Evolutionary conservation across 2,888 invertebrate species (phyloP).

Genomic region (Cynaeus angustus): DNA sequence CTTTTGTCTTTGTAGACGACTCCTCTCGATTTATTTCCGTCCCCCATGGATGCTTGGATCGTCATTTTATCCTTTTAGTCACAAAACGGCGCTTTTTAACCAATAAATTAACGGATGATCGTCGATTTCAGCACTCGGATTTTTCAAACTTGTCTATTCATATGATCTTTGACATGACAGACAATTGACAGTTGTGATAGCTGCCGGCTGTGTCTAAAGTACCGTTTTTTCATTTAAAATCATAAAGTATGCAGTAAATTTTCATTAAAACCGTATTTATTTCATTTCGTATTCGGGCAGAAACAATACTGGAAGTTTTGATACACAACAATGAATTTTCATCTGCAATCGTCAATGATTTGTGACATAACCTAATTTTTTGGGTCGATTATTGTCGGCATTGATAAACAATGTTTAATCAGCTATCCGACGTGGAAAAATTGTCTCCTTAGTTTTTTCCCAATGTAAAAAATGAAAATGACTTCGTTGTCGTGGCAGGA

Average conservation of each 20-base stretch:
- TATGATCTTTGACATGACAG: conserved; percentile 23
- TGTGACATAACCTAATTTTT: conserved; percentile 28
- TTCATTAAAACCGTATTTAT: too few relatives aligned
- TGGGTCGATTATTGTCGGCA: not conserved
- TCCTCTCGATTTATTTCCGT: conserved; percentile 69
- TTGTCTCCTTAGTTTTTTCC: not conserved
- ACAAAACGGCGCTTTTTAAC: conserved; percentile 15
- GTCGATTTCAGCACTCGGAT: conserved; percentile 23
- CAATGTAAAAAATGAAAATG: conserved; percentile 58
- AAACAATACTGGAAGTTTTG: too few relatives aligned
- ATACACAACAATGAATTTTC: too few relatives aligned
- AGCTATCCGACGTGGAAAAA: not conserved
- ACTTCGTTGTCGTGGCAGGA: conserved; percentile 74
- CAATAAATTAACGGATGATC: conserved; percentile 41
- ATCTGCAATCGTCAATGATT: not conserved
- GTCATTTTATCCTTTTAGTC: conserved; percentile 69
- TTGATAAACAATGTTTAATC: conserved; percentile 20
- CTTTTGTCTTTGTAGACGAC: conserved; percentile 90
- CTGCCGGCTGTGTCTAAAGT: conserved; percentile 12
- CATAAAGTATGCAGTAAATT: not conserved
- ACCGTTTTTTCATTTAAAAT: not conserved
- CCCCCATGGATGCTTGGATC: conserved; percentile 70
- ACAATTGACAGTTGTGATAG: conserved; percentile 20
- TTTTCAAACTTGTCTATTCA: conserved; percentile 14
- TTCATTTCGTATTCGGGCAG: too few relatives aligned